Evolutionary conservation across 2,888 invertebrate genomes (phyloP), one percentile per base, ranked within the genome.

Genomic region (Drosophila atroscutellata): DNA sequence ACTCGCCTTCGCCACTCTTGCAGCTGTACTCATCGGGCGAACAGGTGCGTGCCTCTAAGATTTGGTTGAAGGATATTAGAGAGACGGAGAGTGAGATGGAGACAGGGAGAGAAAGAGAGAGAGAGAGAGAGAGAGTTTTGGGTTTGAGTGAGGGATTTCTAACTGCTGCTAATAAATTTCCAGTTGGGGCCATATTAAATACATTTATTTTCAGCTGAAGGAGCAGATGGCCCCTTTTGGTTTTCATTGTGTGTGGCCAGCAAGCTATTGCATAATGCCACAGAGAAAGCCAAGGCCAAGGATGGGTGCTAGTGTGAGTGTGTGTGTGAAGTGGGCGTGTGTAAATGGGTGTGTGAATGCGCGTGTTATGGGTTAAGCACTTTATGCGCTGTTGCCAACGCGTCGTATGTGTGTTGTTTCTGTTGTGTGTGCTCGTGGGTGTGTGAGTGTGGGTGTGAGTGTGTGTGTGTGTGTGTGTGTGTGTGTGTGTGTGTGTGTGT

Each of bases 11-110:
- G 90, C 95, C 95, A 81, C 96, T 95, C 91, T 97, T 95, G 94
- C 98, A 98, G 76, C 96, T 96, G 94, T 97, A 98, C 93, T 98
- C 97, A 92, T 98, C 97, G 57, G 96, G 95, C 62, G 96, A 95
- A 94, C 98, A 98, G 83, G 95, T 96, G 94, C 96, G 96, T 94
- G 95, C 95, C 94, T 96, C 98, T 98, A 95, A 86, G 28, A 42
- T 63, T 47, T 58, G 15, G 26, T 45, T 70, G 61, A 36, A 36
- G 47, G 95, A 90, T 9, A 32, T 32, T 11, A 20, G 11, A 42
- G 11, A 2, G 3, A n/a, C 1, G 0, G 37, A 42, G 37, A 37
- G 67, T 74, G 36, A 26, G 37, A 28, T 36, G 15, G 45, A 45
- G 68, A 83, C 30, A 30, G 5, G 1, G 4, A 39, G n/a, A 3